phyloP scores from a whole-genome alignment of 1,140 invertebrate species.

The Triops longicaudatus region DNA sequence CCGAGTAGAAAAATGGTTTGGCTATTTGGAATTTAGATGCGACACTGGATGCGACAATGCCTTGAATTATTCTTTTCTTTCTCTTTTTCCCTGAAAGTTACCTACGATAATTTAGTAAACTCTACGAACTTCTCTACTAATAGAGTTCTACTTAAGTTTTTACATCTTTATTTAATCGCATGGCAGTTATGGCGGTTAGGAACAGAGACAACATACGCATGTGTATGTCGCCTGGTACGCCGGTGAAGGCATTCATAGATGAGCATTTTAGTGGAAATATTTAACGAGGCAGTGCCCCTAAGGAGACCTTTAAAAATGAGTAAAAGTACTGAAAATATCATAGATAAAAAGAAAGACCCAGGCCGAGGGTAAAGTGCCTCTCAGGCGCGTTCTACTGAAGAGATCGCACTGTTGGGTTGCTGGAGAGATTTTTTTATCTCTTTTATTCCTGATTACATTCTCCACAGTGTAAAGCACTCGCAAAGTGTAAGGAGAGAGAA shows the following conservation, averaged over 20 bases:
- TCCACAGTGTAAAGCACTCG: not conserved
- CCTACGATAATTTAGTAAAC: no score
- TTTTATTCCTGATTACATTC: not conserved
- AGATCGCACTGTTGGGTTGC: not conserved
- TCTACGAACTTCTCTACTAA: no score
- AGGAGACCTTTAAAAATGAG: not conserved
- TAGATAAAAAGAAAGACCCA: not conserved
- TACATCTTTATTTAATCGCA: no score
- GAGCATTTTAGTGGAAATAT: slow-evolving; percentile 12
- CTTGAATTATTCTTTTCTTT: no score
- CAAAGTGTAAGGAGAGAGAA: not conserved
- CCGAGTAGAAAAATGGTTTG: no score
- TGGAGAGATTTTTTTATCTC: not conserved
- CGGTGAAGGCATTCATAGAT: slow-evolving; percentile 1
- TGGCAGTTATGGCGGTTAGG: no score
- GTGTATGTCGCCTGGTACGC: not conserved
- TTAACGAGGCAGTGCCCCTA: slow-evolving; percentile 5
- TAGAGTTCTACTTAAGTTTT: no score
- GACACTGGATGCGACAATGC: no score
- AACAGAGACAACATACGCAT: not conserved
- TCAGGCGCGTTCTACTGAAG: not conserved
- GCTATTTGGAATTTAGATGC: no score
- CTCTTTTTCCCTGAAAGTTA: no score
- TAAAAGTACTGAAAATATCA: not conserved
- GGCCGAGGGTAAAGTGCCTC: not conserved